Conservation (phyloP, 2,113 vertebrate genomes). For the Ramphastos sulfuratus region DNA sequence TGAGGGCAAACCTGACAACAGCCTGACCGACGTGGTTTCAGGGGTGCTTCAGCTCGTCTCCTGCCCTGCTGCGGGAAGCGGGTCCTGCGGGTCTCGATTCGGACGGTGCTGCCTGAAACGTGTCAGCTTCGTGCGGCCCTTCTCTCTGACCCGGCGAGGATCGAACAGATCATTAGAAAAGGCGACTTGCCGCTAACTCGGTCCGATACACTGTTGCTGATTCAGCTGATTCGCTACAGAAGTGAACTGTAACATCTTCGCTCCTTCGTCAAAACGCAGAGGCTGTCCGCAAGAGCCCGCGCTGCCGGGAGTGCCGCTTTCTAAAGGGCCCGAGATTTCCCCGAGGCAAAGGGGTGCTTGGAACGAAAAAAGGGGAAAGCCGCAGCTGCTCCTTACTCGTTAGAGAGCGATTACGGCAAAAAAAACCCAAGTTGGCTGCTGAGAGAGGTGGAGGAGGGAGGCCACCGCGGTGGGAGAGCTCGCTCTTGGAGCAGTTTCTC, state of each 20-base stretch:
- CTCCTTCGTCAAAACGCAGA: rapidly evolving
- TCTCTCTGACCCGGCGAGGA: too few relatives aligned
- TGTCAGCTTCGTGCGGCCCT: background rate
- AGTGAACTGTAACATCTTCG: background rate
- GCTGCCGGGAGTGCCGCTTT: background rate
- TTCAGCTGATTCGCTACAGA: too few relatives aligned
- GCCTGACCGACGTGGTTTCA: too few relatives aligned
- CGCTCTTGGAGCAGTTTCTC: background rate
- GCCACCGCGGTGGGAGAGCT: rapidly evolving
- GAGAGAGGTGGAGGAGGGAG: too few relatives aligned
- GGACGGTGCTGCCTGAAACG: background rate
- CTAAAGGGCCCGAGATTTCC: too few relatives aligned
- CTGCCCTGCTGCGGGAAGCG: background rate
- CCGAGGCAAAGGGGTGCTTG: background rate
- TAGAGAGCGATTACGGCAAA: background rate
- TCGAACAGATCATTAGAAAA: background rate
- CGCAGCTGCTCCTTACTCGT: background rate
- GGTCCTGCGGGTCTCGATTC: background rate
- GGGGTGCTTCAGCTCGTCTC: background rate
- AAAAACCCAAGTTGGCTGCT: background rate
- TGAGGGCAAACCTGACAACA: too few relatives aligned
- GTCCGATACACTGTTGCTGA: background rate
- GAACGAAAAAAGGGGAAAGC: background rate
- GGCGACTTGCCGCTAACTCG: too few relatives aligned
- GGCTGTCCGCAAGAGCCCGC: rapidly evolving